Evolutionary conservation across 2,113 vertebrate species (phyloP), one percentile per base, ranked within the genome.

Genomic region (Serinus canaria): DNA sequence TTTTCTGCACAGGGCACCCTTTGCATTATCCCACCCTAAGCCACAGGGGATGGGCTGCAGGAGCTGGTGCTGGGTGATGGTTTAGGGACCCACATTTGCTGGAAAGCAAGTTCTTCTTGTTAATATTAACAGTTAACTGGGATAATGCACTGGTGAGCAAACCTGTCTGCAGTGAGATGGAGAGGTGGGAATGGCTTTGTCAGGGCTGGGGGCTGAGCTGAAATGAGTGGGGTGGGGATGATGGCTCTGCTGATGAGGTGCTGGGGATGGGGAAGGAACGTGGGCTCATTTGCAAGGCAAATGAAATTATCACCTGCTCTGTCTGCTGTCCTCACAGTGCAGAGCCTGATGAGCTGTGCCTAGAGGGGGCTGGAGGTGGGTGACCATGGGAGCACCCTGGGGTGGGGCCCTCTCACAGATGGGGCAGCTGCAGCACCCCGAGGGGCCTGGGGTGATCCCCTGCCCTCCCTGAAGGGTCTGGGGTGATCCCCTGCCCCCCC

Each of bases 281-380:
- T 27, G 39, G 63, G 79, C 63, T 97, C 95, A 97, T 98, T 97
- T 98, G 96, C 97, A 98, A 98, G 94, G 97, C 91, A 97, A 97
- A 98, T 98, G 76, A 93, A 94, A 91, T 91, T 91, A 94, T 60
- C 44, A 6, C 67, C 89, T 23, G 72, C 47, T 78, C 87, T 5
- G 13, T 63, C 80, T 82, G 88, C 80, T 72, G 49, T 67, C 59
- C 83, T 75, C 4, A 6, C 25, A 23, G 9, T 12, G 41, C 11
- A 23, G 86, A 91, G 84, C 80, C 69, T 95, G 95, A 95, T 94
- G 91, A 97, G 94, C 88, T 73, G 60, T 2, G 43, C 4, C 5
- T 62, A 68, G 82, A 84, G 67, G 70, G 76, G 69, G 76, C 49
- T 53, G 81, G 58, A 31, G 47, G 37, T 13, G 78, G 68, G 28